Conservation (phyloP, 1,140 invertebrate species). For the Yoshiicerus persimilis region DNA sequence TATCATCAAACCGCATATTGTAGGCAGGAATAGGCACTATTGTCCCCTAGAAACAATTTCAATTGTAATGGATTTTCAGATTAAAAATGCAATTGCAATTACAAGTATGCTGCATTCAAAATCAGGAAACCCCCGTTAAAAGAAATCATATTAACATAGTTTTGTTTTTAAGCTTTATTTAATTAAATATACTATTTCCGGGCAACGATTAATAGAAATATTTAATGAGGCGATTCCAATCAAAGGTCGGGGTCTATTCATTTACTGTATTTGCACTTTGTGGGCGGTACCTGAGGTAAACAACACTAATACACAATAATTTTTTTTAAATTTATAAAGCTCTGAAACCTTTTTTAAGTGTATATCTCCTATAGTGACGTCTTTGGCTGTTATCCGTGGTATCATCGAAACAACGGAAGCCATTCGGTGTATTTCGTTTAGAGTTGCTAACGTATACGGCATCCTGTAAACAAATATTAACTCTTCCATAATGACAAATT, state of each 20-base stretch:
- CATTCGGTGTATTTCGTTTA: constrained; percentile 31
- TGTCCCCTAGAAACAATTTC: neutral
- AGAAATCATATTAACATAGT: too few species aligned
- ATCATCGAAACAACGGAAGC: neutral
- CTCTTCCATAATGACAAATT: neutral
- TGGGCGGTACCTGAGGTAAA: too few species aligned
- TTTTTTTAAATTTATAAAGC: neutral
- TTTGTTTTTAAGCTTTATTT: too few species aligned
- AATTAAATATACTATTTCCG: too few species aligned
- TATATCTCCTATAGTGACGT: neutral
- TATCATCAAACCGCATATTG: constrained; percentile 60
- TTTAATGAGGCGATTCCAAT: too few species aligned
- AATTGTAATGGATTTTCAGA: too few species aligned
- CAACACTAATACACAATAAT: too few species aligned
- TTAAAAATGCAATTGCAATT: neutral
- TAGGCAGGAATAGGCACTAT: neutral
- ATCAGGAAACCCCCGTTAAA: too few species aligned
- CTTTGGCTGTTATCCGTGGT: neutral
- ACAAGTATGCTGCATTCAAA: neutral
- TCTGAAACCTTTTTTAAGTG: neutral
- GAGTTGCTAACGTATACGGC: constrained; percentile 36
- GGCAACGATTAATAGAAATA: too few species aligned
- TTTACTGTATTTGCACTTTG: too few species aligned
- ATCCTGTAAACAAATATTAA: constrained; percentile 20
- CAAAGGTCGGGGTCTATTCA: too few species aligned